Evolutionary conservation across 2,888 invertebrate genomes (phyloP), one percentile per base, ranked within the genome.

Genomic region (Drosophila vallismaia): DNA sequence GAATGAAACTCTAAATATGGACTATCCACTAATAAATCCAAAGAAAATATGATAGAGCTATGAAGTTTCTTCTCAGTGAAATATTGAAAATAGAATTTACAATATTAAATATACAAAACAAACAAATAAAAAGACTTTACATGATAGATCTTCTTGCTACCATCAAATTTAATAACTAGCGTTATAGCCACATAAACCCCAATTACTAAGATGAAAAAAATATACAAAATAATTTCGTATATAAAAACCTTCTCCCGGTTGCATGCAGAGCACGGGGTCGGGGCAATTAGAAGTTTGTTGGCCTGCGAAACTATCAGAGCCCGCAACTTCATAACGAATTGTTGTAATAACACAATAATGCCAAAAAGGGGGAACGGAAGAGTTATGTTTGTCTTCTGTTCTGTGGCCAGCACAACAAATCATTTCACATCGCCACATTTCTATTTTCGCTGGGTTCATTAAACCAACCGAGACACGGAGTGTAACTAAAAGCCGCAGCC

Each of bases 211-310:
- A 12, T 6, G n/a, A 12, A 10, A 54, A 55, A 38, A 8, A 63
- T 24, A 6, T 36, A 44, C 31, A 50, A 26, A 29, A 53, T 12
- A 12, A 19, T 19, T 19, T 19, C 19, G 14, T 46, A 12, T 26
- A 49, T 53, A 62, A 51, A 70, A 72, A 14, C 29, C 14, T 49
- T 68, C 46, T 66, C 75, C 77, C 67, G 74, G 72, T 75, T 70
- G 82, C 82, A 82, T 79, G 85, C 70, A 7, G 54, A 64, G 68
- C 52, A 58, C 52, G 49, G 69, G 51, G 69, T 48, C 36, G 54
- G 33, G 75, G 77, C 77, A 83, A 85, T 83, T 85, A 83, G 76
- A 82, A 83, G 82, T 85, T 82, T 83, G 82, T 83, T 83, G 79
- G 83, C 85, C 79, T 74, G 75, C 48, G 58, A 74, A 73, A 59